Evolutionary conservation across 2,797 vertebrate genomes (phyloP).

Genomic region (Borostomias antarcticus): DNA sequence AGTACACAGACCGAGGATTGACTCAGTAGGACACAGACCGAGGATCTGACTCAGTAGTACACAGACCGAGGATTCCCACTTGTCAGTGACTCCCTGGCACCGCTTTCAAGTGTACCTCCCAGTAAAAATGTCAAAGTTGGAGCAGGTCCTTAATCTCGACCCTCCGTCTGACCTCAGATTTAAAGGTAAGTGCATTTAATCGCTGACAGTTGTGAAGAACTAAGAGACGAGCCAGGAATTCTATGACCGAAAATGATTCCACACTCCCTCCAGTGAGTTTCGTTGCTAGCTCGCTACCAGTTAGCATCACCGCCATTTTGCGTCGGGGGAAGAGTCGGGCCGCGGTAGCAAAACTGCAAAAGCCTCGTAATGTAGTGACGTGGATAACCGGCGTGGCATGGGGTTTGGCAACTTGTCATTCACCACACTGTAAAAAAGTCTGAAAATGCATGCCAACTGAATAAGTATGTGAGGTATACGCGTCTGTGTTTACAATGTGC

Average conservation of each 20-base stretch:
- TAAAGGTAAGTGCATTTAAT: constrained; percentile 81
- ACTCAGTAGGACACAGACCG: constrained; percentile 61
- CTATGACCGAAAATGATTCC: constrained; percentile 35
- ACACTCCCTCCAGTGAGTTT: constrained; percentile 56
- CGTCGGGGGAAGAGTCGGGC: constrained; percentile 66
- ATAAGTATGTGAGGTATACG: not conserved
- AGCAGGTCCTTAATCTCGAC: constrained; percentile 88
- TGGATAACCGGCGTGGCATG: constrained; percentile 51
- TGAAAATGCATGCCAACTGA: not conserved
- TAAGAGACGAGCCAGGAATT: constrained; percentile 4
- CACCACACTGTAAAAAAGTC: not conserved
- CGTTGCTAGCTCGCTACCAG: constrained; percentile 48
- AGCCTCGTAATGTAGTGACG: constrained; percentile 66
- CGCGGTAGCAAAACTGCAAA: constrained; percentile 31
- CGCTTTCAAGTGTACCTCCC: constrained; percentile 55
- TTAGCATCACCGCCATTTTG: constrained; percentile 70
- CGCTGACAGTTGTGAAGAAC: not conserved
- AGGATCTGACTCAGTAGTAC: constrained; percentile 60
- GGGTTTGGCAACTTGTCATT: constrained; percentile 15
- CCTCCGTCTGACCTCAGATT: constrained; percentile 94
- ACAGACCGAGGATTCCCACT: constrained; percentile 61
- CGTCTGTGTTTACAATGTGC: not conserved
- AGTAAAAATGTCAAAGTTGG: constrained; percentile 87
- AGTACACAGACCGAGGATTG: constrained; percentile 53
- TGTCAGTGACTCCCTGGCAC: constrained; percentile 63